Evolutionary conservation across 2,797 vertebrate species (phyloP), one percentile per base, ranked within the genome.

Genomic region (Sebastes itinus): DNA sequence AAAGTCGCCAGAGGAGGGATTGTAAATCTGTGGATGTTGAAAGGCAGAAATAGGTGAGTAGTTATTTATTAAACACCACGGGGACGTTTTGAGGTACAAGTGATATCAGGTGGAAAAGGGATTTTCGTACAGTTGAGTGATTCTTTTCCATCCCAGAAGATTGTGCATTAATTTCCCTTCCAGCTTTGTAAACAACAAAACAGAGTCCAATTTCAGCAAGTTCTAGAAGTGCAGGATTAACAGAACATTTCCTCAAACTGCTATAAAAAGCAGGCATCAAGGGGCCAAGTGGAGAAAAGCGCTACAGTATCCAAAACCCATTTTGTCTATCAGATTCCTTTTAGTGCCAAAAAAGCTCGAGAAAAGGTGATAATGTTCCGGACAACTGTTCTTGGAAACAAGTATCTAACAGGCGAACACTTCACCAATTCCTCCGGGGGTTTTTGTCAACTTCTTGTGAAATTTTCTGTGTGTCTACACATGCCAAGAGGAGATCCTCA

Each of bases 221-320:
- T 80, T 27, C 25, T 7, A 67, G n/a, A 66, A 64, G n/a, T 32
- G 13, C 20, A 69, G 67, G 38, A 56, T 70, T 25, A 67, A 77
- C 61, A 46, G 61, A 77, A 74, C 38, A 75, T 78, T 80, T 88
- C 22, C 63, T 78, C 32, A 73, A 68, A 78, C 38, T 58, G 81
- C 54, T n/a, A 60, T 68, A 75, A 64, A 77, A 77, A 25, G 59
- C 76, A 90, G 90, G 89, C 83, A 78, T 84, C 84, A 88, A 92
- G 88, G 86, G 88, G 75, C 81, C 88, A 63, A 79, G 62, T 89
- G 90, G 86, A 87, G 85, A 56, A 71, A 82, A 77, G 22, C 0
- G 2, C 2, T 28, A 60, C 20, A 65, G 56, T 27, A 58, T 78
- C 52, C 20, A 54, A 66, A 75, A 60, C 30, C 32, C 4, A 49